These are phyloP conservation scores for Dendropsophus ebraccatus DNA, from an alignment of 2,113 vertebrate genomes.

Conservation along the genomic window DNA sequence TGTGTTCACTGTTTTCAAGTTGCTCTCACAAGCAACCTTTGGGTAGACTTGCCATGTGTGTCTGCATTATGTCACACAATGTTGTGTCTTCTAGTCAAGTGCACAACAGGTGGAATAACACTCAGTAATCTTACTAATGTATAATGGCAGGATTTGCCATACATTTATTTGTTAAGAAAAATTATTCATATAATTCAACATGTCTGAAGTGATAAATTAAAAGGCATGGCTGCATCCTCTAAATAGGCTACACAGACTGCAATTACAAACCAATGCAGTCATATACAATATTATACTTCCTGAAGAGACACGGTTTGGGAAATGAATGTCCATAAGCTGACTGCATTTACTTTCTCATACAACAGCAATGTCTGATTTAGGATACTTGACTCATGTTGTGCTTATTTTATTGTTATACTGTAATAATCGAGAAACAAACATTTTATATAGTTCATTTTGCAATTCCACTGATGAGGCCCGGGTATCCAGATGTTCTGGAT, in stretches of 20 bases:
- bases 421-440: too few relatives aligned
- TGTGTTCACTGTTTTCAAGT: background rate
- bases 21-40: constrained; percentile 15
- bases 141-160: background rate
- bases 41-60: background rate
- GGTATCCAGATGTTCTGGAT: too few relatives aligned
- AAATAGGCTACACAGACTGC: background rate
- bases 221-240: background rate
- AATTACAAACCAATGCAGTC: background rate
- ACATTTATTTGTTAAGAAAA: background rate
- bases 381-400: too few relatives aligned
- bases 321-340: too few relatives aligned
- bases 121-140: background rate
- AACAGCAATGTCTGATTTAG: too few relatives aligned
- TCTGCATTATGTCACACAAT: constrained; percentile 3
- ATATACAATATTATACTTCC: too few relatives aligned
- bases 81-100: constrained; percentile 15
- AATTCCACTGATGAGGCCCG: too few relatives aligned
- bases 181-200: too few relatives aligned
- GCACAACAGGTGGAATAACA: constrained; percentile 20
- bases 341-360: too few relatives aligned
- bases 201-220: background rate
- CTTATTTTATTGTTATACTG: too few relatives aligned
- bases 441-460: too few relatives aligned
- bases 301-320: too few relatives aligned